Conservation (phyloP, 2,113 vertebrate genomes). For the Carlito syrichta region DNA sequence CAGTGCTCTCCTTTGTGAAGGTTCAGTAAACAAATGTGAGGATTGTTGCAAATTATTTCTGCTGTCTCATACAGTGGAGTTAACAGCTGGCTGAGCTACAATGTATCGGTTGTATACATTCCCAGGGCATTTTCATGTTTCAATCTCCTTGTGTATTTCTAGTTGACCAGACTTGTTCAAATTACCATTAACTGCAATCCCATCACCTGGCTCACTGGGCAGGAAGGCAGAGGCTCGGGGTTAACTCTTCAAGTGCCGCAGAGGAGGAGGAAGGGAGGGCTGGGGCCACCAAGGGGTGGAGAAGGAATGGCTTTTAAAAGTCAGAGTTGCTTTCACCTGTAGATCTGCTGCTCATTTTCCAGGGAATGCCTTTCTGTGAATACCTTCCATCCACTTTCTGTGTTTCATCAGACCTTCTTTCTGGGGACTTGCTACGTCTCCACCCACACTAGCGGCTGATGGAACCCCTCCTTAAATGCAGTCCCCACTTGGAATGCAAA, state of each 20-base stretch:
- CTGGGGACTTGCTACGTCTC: neutral
- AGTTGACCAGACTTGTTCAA: slow-evolving; percentile 86
- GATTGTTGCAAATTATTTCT: slow-evolving; percentile 81
- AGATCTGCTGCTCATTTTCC: neutral
- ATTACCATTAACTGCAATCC: slow-evolving; percentile 85
- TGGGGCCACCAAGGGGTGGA: neutral
- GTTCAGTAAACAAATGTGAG: slow-evolving; percentile 78
- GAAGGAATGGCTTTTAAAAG: neutral
- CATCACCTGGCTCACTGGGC: slow-evolving; percentile 84
- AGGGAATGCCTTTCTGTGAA: neutral
- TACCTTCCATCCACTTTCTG: neutral
- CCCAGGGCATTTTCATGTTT: slow-evolving; percentile 84
- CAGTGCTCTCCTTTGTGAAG: slow-evolving; percentile 74
- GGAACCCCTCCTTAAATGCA: neutral
- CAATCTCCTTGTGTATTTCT: slow-evolving; percentile 86
- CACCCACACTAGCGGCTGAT: neutral
- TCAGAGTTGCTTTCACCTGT: neutral
- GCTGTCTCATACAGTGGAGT: slow-evolving; percentile 76
- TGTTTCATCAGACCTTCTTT: neutral
- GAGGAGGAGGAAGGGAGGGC: neutral
- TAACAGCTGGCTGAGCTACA: slow-evolving; percentile 84
- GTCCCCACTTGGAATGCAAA: neutral
- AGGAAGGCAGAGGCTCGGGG: slow-evolving; percentile 79
- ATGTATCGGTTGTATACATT: slow-evolving; percentile 85
- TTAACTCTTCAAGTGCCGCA: slow-evolving; percentile 70